Evolutionary conservation across 2,797 vertebrate genomes (phyloP).

Genomic region (Acanthurus lineatus): DNA sequence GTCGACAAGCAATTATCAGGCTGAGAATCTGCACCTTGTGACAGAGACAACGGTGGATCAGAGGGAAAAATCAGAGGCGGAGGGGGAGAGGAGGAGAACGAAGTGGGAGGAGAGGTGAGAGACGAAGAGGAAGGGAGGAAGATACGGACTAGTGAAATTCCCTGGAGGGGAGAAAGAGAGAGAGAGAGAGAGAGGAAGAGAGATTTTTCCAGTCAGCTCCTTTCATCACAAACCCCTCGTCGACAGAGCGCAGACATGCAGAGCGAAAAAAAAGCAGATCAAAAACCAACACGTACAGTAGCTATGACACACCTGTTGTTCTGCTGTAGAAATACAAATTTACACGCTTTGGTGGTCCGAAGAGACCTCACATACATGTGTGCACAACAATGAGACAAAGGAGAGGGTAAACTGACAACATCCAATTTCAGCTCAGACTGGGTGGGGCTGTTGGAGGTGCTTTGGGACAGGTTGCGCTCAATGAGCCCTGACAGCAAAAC

Average conservation of each 20-base stretch:
- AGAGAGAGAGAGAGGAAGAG: conserved; percentile 22
- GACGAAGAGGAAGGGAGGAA: conserved; percentile 32
- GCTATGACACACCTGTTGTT: conserved; percentile 59
- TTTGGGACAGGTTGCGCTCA: conserved; percentile 66
- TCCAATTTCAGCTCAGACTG: conserved; percentile 35
- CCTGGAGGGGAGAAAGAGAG: conserved; percentile 42
- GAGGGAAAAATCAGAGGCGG: conserved; percentile 67
- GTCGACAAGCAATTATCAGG: conserved; percentile 79
- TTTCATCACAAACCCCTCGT: conserved; percentile 69
- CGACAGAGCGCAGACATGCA: conserved; percentile 29
- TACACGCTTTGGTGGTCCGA: conserved; percentile 52
- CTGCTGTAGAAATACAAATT: conserved; percentile 42
- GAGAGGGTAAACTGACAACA: conserved; percentile 37
- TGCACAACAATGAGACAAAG: conserved; percentile 49
- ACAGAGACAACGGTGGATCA: conserved; percentile 73
- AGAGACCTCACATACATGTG: conserved; percentile 43
- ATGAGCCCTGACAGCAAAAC: conserved; percentile 66
- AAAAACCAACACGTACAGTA: conserved; percentile 60
- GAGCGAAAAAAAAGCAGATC: conserved; percentile 46
- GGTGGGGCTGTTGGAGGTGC: conserved; percentile 60
- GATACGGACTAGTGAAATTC: conserved; percentile 61
- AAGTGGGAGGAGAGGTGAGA: conserved; percentile 52
- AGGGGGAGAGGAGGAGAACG: conserved; percentile 22
- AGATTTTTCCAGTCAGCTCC: conserved; percentile 55
- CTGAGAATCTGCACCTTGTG: conserved; percentile 72